phyloP scores from a whole-genome alignment of 2,797 vertebrate species.

The Siniperca scherzeri region DNA sequence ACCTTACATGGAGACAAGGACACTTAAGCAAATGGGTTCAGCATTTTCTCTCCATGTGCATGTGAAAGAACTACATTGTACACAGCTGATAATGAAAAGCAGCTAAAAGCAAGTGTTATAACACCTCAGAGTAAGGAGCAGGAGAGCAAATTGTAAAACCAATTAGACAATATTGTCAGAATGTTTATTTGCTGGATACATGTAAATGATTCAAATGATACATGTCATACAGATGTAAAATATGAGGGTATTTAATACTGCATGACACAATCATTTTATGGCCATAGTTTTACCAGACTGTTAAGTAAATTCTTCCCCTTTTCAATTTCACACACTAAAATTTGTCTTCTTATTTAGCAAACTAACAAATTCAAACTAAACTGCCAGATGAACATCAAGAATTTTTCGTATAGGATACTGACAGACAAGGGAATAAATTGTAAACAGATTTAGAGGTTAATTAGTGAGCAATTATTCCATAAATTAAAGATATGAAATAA shows the following conservation, averaged over 20 bases:
- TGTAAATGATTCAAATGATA: constrained; percentile 39
- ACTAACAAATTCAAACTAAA: constrained; percentile 9
- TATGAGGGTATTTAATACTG: background rate
- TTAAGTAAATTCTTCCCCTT: background rate
- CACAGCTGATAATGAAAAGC: constrained; percentile 13
- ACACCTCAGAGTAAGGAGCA: constrained; percentile 15
- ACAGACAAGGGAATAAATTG: background rate
- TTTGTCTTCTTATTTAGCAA: background rate
- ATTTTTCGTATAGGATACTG: background rate
- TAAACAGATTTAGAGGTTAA: background rate
- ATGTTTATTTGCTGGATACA: constrained; percentile 15
- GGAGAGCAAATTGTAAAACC: constrained; percentile 7
- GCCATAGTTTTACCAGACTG: background rate
- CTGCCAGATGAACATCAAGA: background rate
- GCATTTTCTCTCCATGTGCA: constrained; percentile 12
- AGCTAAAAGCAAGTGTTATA: constrained; percentile 26
- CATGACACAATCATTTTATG: background rate
- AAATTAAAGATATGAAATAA: constrained; percentile 20
- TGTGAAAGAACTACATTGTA: constrained; percentile 26
- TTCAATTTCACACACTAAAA: background rate
- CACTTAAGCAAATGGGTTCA: constrained; percentile 34
- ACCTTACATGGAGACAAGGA: constrained; percentile 39
- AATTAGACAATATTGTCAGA: background rate
- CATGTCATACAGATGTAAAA: constrained; percentile 21
- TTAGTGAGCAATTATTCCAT: constrained; percentile 26